Conservation (phyloP, 2,888 invertebrate species). For the Poecilobothrus nobilitatus region DNA sequence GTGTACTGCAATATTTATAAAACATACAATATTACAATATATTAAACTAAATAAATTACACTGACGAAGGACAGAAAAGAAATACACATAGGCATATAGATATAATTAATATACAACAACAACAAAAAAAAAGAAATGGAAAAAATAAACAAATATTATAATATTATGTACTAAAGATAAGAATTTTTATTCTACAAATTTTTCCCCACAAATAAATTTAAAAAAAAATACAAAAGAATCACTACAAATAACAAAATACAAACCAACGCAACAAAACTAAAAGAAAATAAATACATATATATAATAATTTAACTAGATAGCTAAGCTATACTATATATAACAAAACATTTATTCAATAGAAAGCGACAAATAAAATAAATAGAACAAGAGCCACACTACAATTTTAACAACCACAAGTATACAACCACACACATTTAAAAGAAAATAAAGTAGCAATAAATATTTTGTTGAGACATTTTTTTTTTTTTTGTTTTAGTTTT, state of each 20-base stretch:
- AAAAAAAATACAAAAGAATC: neutral
- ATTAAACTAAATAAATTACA: neutral
- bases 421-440: neutral
- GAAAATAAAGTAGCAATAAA: slow-evolving; percentile 14
- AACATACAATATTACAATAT: neutral
- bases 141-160: neutral
- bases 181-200: neutral
- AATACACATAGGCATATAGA: too few relatives aligned
- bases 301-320: too few relatives aligned
- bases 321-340: too few relatives aligned
- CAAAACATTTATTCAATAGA: too few relatives aligned
- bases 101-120: neutral
- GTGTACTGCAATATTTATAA: neutral
- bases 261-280: neutral
- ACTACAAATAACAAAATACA: neutral
- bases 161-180: neutral
- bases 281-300: too few relatives aligned
- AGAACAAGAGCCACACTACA: too few relatives aligned
- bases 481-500: too few relatives aligned
- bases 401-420: neutral
- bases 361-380: too few relatives aligned
- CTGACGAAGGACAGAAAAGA: neutral
- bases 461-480: slow-evolving; percentile 9
- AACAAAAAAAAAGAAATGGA: neutral
- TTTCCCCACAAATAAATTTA: neutral